These are phyloP conservation scores for Osmoderma eremita DNA, from an alignment of 2,888 invertebrate genomes.

Conservation along the genomic window DNA sequence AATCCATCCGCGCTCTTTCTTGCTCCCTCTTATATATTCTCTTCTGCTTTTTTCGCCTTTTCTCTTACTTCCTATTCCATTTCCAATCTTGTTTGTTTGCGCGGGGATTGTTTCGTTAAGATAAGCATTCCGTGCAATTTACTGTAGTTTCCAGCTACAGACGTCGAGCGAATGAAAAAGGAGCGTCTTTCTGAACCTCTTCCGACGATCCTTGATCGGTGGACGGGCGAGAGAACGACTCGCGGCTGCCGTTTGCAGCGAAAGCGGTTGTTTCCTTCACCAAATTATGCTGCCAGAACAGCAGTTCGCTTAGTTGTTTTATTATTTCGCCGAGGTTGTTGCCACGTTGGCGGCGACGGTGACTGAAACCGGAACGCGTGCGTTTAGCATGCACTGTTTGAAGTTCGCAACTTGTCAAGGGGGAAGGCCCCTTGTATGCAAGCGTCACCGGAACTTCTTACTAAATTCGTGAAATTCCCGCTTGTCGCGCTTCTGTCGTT, in stretches of 20 bases:
- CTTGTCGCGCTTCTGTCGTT: background rate
- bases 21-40: background rate
- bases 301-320: conserved; percentile 40
- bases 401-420: conserved; percentile 10
- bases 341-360: too few relatives aligned
- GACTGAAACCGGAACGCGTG: conserved; percentile 46
- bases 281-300: conserved; percentile 46
- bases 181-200: background rate
- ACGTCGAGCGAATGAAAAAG: background rate
- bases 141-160: conserved; percentile 51
- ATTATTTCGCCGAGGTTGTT: conserved; percentile 44
- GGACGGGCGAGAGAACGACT: conserved; percentile 38
- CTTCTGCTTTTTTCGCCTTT: background rate
- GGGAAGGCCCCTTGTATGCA: background rate
- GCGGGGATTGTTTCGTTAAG: conserved; percentile 53
- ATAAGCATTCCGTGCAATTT: conserved; percentile 57
- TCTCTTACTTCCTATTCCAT: conserved; percentile 17
- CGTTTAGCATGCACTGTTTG: conserved; percentile 39
- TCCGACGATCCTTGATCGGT: background rate
- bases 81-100: conserved; percentile 25
- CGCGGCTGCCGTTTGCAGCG: conserved; percentile 46
- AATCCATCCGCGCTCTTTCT: conserved; percentile 6
- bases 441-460: conserved; percentile 23
- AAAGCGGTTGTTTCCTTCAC: conserved; percentile 42
- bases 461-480: conserved; percentile 6